These are phyloP conservation scores for Amorpha juglandis DNA, from an alignment of 2,888 invertebrate genomes.

Conservation along the genomic window DNA sequence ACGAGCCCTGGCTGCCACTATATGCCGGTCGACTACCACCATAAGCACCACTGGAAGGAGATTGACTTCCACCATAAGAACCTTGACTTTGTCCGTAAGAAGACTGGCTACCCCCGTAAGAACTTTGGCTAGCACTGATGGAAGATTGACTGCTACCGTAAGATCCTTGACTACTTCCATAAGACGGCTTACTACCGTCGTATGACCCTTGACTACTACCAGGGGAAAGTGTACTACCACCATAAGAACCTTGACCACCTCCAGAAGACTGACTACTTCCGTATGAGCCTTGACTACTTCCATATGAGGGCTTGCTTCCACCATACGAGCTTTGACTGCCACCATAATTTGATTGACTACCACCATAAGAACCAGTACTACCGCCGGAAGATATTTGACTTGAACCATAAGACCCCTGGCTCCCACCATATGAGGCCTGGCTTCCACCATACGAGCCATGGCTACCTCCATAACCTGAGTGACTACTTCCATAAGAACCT, in stretches of 20 bases:
- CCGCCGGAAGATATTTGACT: conserved; percentile 29
- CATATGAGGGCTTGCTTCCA: neutral
- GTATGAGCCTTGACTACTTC: conserved; percentile 18
- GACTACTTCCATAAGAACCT: conserved; percentile 29
- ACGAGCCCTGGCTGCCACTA: conserved; percentile 32
- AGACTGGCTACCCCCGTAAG: conserved; percentile 26
- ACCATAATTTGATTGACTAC: conserved; percentile 25
- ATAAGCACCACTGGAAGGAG: conserved; percentile 30
- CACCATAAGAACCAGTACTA: conserved; percentile 23
- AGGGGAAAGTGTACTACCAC: conserved; percentile 9
- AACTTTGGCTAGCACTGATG: conserved; percentile 28
- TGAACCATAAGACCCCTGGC: conserved; percentile 30
- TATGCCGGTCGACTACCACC: conserved; percentile 33
- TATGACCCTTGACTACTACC: conserved; percentile 29
- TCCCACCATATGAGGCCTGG: conserved; percentile 31
- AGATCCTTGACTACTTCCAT: conserved; percentile 6
- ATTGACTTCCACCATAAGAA: conserved; percentile 33
- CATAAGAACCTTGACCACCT: conserved; percentile 24
- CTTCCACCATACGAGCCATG: conserved; percentile 2
- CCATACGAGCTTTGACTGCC: conserved; percentile 28
- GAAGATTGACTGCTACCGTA: conserved; percentile 27
- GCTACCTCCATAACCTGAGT: conserved; percentile 23
- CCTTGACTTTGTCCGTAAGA: conserved; percentile 10
- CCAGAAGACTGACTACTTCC: conserved; percentile 29
- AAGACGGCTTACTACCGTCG: neutral